A percentile compares a stretch with the other conserved stretches of the same genome.
Conservation (phyloP, 2,113 vertebrate genomes). For the Myxocyprinus asiaticus region DNA sequence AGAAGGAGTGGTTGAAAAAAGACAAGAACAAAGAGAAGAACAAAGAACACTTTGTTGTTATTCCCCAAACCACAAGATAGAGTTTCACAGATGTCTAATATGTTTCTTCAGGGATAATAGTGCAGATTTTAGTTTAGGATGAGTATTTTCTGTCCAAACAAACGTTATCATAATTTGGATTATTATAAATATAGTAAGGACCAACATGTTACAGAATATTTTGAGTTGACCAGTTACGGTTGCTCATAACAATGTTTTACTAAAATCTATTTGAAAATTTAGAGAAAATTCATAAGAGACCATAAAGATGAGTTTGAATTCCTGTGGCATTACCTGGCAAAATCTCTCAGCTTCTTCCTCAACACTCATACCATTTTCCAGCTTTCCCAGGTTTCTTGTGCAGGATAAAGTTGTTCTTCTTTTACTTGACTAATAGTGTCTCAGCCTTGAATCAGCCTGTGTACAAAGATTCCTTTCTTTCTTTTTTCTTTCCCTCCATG, state of each 20-base stretch:
- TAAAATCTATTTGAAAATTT: not conserved
- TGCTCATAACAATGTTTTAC: not conserved
- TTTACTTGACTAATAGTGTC: slow-evolving; percentile 25
- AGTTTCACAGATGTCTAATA: slow-evolving; percentile 43
- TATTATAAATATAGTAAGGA: not conserved
- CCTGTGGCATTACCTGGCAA: slow-evolving; percentile 11
- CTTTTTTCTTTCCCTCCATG: not conserved
- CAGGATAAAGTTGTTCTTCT: slow-evolving; percentile 25
- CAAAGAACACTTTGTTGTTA: slow-evolving; percentile 51
- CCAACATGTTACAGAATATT: not conserved
- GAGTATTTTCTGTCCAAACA: not conserved
- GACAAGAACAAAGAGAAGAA: slow-evolving; percentile 31
- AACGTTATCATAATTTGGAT: too few relatives aligned
- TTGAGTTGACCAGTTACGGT: not conserved
- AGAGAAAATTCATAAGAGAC: not conserved
- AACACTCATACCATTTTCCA: not conserved
- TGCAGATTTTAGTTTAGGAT: slow-evolving; percentile 4
- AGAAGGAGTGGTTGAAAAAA: slow-evolving; percentile 38
- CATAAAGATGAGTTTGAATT: not conserved
- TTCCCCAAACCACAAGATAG: slow-evolving; percentile 19
- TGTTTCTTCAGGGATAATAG: not conserved
- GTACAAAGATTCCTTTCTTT: not conserved
- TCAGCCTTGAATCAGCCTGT: slow-evolving; percentile 38
- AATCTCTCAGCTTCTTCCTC: not conserved
- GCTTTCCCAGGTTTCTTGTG: slow-evolving; percentile 3